Evolutionary conservation across 1,140 invertebrate species (phyloP), one percentile per base, ranked within the genome.

Genomic region (Oryzaephilus surinamensis): DNA sequence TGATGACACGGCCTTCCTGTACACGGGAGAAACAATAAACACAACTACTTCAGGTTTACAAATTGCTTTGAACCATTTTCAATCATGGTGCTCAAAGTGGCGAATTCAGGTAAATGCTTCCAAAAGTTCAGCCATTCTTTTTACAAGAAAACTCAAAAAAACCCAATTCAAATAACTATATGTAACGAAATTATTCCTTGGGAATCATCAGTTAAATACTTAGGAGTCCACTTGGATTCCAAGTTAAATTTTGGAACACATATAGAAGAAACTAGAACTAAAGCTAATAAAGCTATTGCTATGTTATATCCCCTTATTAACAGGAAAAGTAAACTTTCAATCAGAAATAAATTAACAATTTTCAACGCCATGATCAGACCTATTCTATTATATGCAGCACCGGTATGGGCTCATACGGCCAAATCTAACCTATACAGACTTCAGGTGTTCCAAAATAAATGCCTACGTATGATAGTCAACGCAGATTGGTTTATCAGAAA

Each of bases 1-100:
- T 5, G 54, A 60, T 39, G 55, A 62, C 16, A 52, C 52, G 10
- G 50, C 49, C 1, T 48, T 58, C 1, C 52, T 32, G 3, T 10
- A n/a, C n/a, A 17, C 6, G 2, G 18, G 14, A 2, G 2, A 11
- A 3, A 23, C 14, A 19, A 3, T 19, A 7, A 23, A 8, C n/a
- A 27, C 32, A 34, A 16, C 14, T 10, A 10, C 10, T 4, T 12
- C 11, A 4, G 26, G 14, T 28, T 13, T 28, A 28, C 11, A 28
- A 17, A 15, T 33, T 10, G 16, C 32, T 12, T 2, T 32, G 20
- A 10, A 21, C 13, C 6, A 4, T 3, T 12, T 28, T 6, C 4
- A 28, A n/a, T 3, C 11, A n/a, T 28, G 26, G 26, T 3, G n/a
- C 11, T 4, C 5, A 13, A 10, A 28, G 3, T 28, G 26, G 26